Conservation (phyloP, 1,140 invertebrate species). For the Drosophila lacteicornis region DNA sequence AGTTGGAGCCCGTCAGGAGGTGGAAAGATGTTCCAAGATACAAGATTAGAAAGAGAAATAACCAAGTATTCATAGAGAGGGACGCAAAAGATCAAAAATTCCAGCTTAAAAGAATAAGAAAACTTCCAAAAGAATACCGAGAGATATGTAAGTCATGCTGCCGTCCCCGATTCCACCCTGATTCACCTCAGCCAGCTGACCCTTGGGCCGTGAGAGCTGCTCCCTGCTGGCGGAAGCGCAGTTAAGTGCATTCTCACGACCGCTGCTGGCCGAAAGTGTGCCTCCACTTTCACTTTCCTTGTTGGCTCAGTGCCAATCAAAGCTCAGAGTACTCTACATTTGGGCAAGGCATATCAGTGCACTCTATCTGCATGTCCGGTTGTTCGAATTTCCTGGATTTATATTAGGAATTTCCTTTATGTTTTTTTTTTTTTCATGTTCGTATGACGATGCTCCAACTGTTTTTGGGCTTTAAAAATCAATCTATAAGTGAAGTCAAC, state of each 20-base stretch:
- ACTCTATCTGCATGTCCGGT: background rate
- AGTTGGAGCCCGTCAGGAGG: background rate
- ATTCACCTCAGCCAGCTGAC: background rate
- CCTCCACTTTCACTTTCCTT: conserved; percentile 39
- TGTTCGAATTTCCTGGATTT: background rate
- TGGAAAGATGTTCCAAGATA: background rate
- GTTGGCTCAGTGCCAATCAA: conserved; percentile 41
- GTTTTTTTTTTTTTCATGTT: background rate
- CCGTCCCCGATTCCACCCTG: background rate
- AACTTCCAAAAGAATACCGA: background rate
- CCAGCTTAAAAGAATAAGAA: too few species aligned
- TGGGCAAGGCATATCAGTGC: conserved; percentile 3
- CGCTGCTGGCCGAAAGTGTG: conserved; percentile 22
- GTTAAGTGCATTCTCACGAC: conserved; percentile 30
- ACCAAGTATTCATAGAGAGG: too few species aligned
- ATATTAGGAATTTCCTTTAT: background rate
- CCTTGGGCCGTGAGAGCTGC: background rate
- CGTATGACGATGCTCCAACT: too few species aligned
- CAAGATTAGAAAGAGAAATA: background rate
- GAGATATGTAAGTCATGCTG: background rate
- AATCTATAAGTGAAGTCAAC: background rate
- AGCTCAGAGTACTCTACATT: conserved; percentile 11
- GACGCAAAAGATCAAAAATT: background rate
- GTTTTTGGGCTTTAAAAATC: background rate
- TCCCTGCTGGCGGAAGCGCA: background rate